Evolutionary conservation across 2,888 invertebrate species (phyloP), one percentile per base, ranked within the genome.

Genomic region (Altica lythri): DNA sequence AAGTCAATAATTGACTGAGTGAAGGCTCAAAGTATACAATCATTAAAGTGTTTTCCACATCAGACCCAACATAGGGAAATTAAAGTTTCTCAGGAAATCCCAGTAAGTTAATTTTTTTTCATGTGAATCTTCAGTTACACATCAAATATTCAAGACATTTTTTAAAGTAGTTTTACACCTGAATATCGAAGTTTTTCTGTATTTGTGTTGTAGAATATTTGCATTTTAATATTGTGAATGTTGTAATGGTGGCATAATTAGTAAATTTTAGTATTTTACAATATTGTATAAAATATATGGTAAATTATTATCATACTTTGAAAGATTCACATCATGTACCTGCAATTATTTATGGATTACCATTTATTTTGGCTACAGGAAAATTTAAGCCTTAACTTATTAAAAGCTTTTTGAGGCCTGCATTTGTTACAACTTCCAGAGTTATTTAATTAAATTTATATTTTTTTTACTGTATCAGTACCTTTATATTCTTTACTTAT

Each of bases 11-110:
- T 10, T 12, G 16, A 17, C 25, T 32, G 22, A 42, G 46, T 27
- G 47, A 17, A 34, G 42, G 32, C 42, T 34, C 25, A 54, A 40
- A 49, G 46, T 50, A 57, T 53, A 58, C 52, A 54, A 51, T 54
- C 48, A 54, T 54, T 54, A 48, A 51, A 58, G 29, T 47, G 44
- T 47, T 48, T 54, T 54, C 54, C 51, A 51, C 52, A 47, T 48
- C 53, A 48, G 38, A 53, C 52, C 55, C 53, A 54, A 54, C 49
- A 55, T 35, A 40, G 48, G 43, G 45, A 42, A 58, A 60, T 54
- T 61, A 62, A 61, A 56, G 62, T 64, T 64, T 55, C 62, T 59
- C 50, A 60, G 55, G 58, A 59, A 44, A 38, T 51, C 46, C 50
- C 54, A 53, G 59, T 60, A 60, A 59, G 62, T 60, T 60, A 43